These are phyloP conservation scores for Narcine bancroftii DNA, from an alignment of 2,113 vertebrate genomes.

Conservation along the genomic window DNA sequence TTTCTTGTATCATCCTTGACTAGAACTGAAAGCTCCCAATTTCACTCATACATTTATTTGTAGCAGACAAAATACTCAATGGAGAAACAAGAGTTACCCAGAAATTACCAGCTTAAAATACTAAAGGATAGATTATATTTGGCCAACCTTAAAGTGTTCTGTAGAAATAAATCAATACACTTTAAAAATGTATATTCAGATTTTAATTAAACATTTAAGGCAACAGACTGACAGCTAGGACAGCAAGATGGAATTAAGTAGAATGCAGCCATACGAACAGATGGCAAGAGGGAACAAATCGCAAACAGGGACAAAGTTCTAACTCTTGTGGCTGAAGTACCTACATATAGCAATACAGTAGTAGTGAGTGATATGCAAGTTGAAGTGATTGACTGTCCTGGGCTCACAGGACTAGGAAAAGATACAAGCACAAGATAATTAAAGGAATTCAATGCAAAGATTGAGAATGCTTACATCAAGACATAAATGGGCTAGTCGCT, in stretches of 20 bases:
- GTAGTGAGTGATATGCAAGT: background rate
- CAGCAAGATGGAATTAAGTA: background rate
- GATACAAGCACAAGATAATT: background rate
- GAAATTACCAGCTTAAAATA: background rate
- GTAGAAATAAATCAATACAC: background rate
- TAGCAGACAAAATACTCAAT: background rate
- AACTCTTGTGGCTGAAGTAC: too few species aligned
- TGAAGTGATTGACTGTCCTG: too few species aligned
- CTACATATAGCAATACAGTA: too few species aligned
- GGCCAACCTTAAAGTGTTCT: background rate
- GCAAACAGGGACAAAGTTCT: background rate
- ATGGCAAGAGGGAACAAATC: background rate
- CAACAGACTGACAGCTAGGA: background rate
- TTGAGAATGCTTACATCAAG: background rate
- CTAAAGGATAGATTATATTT: background rate
- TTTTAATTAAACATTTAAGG: background rate
- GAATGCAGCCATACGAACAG: background rate
- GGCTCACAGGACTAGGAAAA: background rate
- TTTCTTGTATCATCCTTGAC: background rate
- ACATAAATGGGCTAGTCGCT: background rate
- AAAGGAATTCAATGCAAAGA: background rate
- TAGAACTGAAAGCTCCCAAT: too few species aligned
- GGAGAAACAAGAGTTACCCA: background rate
- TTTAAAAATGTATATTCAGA: too few species aligned
- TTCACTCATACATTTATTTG: background rate